phyloP scores from a whole-genome alignment of 2,113 vertebrate genomes.

The Desmodus rotundus region DNA sequence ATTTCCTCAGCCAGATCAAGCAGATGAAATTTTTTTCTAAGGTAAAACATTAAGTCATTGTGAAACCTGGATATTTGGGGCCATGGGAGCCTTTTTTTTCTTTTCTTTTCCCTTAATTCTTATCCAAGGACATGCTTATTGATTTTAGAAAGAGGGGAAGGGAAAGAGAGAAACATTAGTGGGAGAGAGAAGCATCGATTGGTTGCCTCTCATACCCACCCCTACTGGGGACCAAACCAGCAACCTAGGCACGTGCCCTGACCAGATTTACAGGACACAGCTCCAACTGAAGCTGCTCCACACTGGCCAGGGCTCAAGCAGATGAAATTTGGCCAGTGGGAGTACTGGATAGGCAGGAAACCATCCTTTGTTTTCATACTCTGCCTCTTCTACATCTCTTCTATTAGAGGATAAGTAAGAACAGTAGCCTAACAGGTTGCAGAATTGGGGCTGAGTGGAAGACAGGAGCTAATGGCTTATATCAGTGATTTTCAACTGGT shows the following conservation, averaged over 20 bases:
- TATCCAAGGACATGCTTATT: too few relatives aligned
- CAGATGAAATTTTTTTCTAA: neutral
- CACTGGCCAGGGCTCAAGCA: too few relatives aligned
- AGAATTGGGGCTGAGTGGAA: neutral
- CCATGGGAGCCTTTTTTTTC: neutral
- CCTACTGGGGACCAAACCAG: too few relatives aligned
- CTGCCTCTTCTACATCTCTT: neutral
- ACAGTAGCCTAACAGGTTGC: neutral
- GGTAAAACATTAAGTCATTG: neutral
- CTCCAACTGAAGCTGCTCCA: too few relatives aligned
- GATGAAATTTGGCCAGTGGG: neutral
- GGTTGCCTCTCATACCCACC: too few relatives aligned
- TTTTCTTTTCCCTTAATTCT: too few relatives aligned
- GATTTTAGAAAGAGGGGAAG: too few relatives aligned
- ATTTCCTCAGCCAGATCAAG: neutral
- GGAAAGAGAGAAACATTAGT: too few relatives aligned
- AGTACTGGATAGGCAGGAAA: neutral
- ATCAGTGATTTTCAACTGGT: neutral
- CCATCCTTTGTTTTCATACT: neutral
- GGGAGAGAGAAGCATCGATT: too few relatives aligned
- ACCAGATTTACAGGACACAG: too few relatives aligned
- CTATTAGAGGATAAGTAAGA: neutral
- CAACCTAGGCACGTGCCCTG: too few relatives aligned
- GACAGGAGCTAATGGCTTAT: neutral
- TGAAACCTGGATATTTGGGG: neutral